Evolutionary conservation across 1,140 invertebrate species (phyloP).

Genomic region (Cataglyphis hispanica): DNA sequence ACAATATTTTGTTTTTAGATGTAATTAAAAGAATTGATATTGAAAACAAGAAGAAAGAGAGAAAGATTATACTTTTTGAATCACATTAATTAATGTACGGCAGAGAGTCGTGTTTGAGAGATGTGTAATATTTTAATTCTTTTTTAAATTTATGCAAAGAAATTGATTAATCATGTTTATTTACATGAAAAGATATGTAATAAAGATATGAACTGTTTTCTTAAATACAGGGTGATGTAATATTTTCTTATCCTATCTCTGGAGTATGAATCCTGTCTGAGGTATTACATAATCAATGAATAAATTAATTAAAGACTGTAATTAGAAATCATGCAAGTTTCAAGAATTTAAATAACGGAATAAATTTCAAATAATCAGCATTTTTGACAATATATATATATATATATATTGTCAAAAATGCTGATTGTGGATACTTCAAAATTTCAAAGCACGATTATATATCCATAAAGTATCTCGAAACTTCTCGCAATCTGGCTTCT

Average conservation of each 20-base stretch:
- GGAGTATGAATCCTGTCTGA: too few relatives aligned
- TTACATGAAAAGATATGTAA: neutral
- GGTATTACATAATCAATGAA: neutral
- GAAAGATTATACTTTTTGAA: neutral
- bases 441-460: too few relatives aligned
- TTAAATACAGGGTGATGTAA: neutral
- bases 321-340: neutral
- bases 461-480: too few relatives aligned
- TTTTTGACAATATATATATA: neutral
- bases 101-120: too few relatives aligned
- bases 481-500: too few relatives aligned
- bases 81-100: neutral
- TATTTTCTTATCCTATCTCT: neutral
- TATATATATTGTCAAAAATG: too few relatives aligned
- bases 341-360: neutral
- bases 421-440: too few relatives aligned
- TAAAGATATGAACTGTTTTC: neutral
- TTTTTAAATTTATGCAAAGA: neutral
- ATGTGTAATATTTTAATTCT: neutral
- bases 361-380: neutral
- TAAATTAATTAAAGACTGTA: neutral
- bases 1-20: slow-evolving; percentile 12
- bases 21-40: slow-evolving; percentile 21
- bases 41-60: neutral
- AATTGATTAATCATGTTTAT: neutral